phyloP scores from a whole-genome alignment of 1,140 invertebrate species.

The Lysiphlebus fabarum region DNA sequence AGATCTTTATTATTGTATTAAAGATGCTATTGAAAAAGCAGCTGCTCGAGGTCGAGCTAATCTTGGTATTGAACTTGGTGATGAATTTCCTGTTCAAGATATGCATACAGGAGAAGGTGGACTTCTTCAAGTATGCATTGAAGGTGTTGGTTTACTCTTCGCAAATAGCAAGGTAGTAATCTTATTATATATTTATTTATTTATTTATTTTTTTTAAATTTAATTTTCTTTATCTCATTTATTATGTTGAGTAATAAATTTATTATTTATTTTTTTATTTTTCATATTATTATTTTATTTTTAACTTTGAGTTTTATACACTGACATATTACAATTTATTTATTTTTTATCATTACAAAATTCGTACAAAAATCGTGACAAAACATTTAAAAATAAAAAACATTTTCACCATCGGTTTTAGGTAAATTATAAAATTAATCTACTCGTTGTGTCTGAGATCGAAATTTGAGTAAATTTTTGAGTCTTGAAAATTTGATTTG shows the following conservation, averaged over 20 bases:
- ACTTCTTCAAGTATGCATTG: constrained; percentile 97
- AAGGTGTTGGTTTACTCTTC: constrained; percentile 96
- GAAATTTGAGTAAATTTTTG: no score
- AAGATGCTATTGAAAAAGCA: constrained; percentile 97
- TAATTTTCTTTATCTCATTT: constrained; percentile 10
- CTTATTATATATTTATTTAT: not conserved
- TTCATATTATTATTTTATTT: constrained; percentile 27
- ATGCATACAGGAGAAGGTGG: constrained; percentile 95
- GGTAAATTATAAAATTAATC: no score
- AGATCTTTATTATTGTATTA: constrained; percentile 97
- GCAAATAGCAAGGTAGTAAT: constrained; percentile 94
- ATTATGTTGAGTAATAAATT: constrained; percentile 32
- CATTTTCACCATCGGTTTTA: no score
- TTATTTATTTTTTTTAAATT: constrained; percentile 9
- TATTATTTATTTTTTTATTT: constrained; percentile 21
- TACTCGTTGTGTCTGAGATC: no score
- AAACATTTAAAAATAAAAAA: no score
- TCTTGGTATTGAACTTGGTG: constrained; percentile 81
- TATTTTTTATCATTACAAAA: no score
- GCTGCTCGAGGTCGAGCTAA: constrained; percentile 75
- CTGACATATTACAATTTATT: constrained; percentile 54
- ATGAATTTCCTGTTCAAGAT: constrained; percentile 98
- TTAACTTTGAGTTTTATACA: constrained; percentile 55
- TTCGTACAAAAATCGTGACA: no score
- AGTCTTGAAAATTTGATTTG: no score